Conservation (phyloP, 92 coral and sea anemone species). For the Siderastrea radians region DNA sequence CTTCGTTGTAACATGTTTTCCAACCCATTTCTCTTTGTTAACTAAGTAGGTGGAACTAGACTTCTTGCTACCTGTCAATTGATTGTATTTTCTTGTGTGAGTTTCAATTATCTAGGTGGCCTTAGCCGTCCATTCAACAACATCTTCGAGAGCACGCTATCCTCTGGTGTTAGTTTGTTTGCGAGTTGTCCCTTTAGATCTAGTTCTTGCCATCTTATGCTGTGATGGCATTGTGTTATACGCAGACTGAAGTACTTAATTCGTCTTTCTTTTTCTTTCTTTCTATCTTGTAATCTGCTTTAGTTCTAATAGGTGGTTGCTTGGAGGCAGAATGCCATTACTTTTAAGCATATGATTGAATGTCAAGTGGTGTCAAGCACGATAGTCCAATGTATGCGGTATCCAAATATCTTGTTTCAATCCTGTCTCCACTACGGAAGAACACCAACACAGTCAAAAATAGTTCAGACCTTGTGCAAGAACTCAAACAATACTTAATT, state of each 20-base stretch:
- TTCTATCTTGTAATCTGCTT: constrained; percentile 6
- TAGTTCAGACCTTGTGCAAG: no score
- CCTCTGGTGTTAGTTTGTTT: not conserved
- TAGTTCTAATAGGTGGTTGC: constrained; percentile 19
- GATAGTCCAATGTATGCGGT: no score
- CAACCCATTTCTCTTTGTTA: constrained; percentile 17
- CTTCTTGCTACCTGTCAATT: not conserved
- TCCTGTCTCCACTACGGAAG: no score
- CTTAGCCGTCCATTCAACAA: not conserved
- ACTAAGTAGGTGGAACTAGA: not conserved
- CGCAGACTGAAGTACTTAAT: constrained; percentile 3
- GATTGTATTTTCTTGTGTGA: not conserved
- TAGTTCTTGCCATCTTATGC: not conserved
- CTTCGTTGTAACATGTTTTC: not conserved
- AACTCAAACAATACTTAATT: not conserved
- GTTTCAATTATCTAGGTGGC: not conserved
- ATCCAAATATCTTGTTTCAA: no score
- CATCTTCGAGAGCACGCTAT: constrained; percentile 11
- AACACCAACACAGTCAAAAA: not conserved
- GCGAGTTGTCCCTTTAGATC: not conserved
- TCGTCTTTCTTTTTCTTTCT: constrained; percentile 6
- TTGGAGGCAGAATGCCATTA: constrained; percentile 13
- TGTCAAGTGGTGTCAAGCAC: not conserved
- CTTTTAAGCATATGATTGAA: constrained; percentile 7
- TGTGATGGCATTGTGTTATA: not conserved